Evolutionary conservation across 2,113 vertebrate genomes (phyloP), one percentile per base, ranked within the genome.

Genomic region (Accipiter virgatus): DNA sequence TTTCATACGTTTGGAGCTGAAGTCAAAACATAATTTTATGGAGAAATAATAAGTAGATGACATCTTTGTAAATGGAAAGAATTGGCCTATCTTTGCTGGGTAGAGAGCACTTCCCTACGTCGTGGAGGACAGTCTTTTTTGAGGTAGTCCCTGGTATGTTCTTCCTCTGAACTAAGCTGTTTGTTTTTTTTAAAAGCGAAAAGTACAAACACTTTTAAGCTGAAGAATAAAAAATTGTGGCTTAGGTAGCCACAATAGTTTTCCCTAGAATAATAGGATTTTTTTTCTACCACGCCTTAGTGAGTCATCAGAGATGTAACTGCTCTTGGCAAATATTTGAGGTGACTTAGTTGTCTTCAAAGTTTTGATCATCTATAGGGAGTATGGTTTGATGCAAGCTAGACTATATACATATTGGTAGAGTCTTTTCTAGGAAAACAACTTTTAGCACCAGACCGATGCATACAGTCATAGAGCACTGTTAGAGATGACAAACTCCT

Each of bases 11-110:
- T 73, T 81, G 48, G 43, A 94, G 27, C 11, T 79, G 38, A 89
- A 89, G 74, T 63, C 31, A 91, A 94, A 94, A 68, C 61, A 74
- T 79, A 66, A 88, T 91, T 90, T 92, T 80, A 85, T 72, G 40
- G 47, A 85, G 77, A 97, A 84, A 94, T 80, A 92, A 71, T 83
- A 91, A 87, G 66, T 40, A 71, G 43, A 84, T 87, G 50, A 65
- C 70, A 90, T 84, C 59, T 93, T 74, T 75, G 26, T 78, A 73
- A 95, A 48, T 58, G 71, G 45, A 78, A 93, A 71, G 52, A 48
- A 77, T n/a, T 95, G 55, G 29, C 26, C 52, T 89, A 4, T 68
- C 32, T 94, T 56, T 84, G 5, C 7, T 40, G n/a, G 4, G 7
- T 43, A 84, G 9, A 66, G 13, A 38, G 9, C 5, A 52, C 65